Conservation (phyloP, 2,113 vertebrate species). For the Colaptes auratus region DNA sequence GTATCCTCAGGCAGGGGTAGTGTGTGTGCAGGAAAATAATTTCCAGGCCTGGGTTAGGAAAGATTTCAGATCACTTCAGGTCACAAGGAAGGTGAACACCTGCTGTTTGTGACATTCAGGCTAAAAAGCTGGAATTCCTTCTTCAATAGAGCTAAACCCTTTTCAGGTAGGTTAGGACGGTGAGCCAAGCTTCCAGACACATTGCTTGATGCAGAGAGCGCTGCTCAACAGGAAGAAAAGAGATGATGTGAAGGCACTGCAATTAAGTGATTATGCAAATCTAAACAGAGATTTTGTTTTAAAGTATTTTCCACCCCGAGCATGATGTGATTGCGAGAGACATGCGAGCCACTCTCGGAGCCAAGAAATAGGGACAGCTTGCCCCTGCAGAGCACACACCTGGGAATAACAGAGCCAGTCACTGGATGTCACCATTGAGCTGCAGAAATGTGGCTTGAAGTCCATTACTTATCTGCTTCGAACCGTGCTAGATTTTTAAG, state of each 20-base stretch:
- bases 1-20: background rate
- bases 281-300: constrained; percentile 65
- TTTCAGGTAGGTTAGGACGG: background rate
- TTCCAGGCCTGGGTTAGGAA: background rate
- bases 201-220: background rate
- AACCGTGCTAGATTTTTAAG: constrained; percentile 4
- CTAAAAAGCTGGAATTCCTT: background rate
- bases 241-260: constrained; percentile 38
- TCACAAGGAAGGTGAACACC: background rate
- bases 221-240: constrained; percentile 5
- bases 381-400: constrained; percentile 29
- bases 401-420: constrained; percentile 75
- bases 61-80: background rate
- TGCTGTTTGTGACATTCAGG: background rate
- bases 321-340: constrained; percentile 51
- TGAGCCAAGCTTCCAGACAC: background rate
- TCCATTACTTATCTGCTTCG: constrained; percentile 14
- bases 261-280: constrained; percentile 75
- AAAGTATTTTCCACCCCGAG: constrained; percentile 48
- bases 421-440: constrained; percentile 86
- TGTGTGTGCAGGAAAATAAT: background rate
- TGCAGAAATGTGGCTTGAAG: constrained; percentile 43
- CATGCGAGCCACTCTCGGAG: background rate
- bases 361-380: constrained; percentile 6
- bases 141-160: background rate